Evolutionary conservation across 2,888 invertebrate genomes (phyloP), one percentile per base, ranked within the genome.

Genomic region (Nephrotoma guestfalica): DNA sequence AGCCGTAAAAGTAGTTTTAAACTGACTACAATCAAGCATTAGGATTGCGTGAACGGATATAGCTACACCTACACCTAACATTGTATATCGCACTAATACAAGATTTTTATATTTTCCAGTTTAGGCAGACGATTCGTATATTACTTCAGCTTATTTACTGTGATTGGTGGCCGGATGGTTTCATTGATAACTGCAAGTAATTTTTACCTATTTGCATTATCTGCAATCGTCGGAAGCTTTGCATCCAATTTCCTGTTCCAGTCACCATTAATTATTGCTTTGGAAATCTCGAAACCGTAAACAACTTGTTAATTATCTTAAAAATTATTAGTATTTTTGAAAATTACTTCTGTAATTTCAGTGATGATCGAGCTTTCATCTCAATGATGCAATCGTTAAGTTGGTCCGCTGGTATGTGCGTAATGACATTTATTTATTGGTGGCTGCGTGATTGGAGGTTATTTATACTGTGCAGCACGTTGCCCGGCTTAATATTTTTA

Each of bases 381-480:
- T 92, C 92, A 13, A 92, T 93, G 90, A 88, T 92, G 87, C 93
- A 93, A 88, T 92, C 92, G 88, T 88, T 92, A 15, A 93, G 92
- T 51, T 93, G 93, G 93, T 92, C 92, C n/a, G 86, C 91, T 18
- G 93, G 93, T 41, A 90, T 93, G 18, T 91, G 92, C 71, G 45
- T 92, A 87, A 91, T 93, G 90, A 93, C 93, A 0, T 87, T 93
- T 87, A 89, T 93, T 6, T 93, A 91, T 89, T 93, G 93, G 93
- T 90, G 90, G 88, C 89, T 92, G 18, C 90, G 92, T 87, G 91
- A 93, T 88, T 93, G 93, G 93, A 89, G 91, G 84, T 89, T 90
- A 86, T 93, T 93, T 88, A 91, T 93, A 89, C 90, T 93, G 89
- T 88, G 92, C 13, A 92, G 93, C 42, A 92, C 93, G n/a, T 83